phyloP scores from a whole-genome alignment of 2,888 invertebrate genomes.

The Teinopalpus imperialis region DNA sequence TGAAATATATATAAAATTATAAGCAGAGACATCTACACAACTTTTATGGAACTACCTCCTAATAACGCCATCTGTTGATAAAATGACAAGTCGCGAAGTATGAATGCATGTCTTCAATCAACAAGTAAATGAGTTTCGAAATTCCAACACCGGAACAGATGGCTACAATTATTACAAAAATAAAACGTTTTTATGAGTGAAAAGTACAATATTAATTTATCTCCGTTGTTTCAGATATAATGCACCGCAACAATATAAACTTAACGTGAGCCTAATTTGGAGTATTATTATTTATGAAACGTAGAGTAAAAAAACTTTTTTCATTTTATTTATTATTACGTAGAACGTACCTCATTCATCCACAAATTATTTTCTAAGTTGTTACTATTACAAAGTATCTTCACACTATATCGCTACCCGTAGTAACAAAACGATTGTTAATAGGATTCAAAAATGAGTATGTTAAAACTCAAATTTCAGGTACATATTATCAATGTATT shows the following conservation, averaged over 20 bases:
- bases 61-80: constrained; percentile 8
- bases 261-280: constrained; percentile 32
- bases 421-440: no score
- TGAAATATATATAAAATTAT: no score
- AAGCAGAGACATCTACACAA: constrained; percentile 1
- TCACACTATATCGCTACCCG: no score
- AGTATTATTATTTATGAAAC: constrained; percentile 35
- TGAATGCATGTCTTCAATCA: not conserved
- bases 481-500: no score
- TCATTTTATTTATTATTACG: constrained; percentile 18
- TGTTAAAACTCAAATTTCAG: no score
- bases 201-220: no score
- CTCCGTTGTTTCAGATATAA: constrained; percentile 39
- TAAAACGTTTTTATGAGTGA: no score
- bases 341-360: constrained; percentile 14
- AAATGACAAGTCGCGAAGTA: not conserved
- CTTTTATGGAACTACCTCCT: not conserved
- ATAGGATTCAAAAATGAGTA: no score
- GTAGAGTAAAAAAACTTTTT: constrained; percentile 7
- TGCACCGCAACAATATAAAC: constrained; percentile 35
- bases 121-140: not conserved
- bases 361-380: constrained; percentile 8
- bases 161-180: no score
- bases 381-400: not conserved
- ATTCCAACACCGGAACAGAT: not conserved